These are phyloP conservation scores for Apteryx owenii DNA, from an alignment of 2,113 vertebrate species.

Conservation along the genomic window DNA sequence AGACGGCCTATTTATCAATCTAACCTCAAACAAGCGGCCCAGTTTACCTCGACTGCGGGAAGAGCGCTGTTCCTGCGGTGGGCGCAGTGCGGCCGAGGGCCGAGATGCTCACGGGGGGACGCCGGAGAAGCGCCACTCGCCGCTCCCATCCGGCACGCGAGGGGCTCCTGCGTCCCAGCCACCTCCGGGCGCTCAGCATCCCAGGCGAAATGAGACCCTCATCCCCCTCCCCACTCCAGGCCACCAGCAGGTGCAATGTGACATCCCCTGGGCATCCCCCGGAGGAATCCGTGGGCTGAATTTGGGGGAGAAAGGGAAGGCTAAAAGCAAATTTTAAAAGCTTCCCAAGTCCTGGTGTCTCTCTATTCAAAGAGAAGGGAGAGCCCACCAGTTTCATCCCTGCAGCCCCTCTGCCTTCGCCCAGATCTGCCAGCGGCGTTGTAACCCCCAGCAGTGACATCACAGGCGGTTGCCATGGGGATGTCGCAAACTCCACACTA, in stretches of 20 bases:
- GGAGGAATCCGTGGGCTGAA: not conserved
- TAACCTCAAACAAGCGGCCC: not conserved
- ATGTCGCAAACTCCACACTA: slow-evolving; percentile 57
- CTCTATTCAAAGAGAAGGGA: not conserved
- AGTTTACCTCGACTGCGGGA: not conserved
- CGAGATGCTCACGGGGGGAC: no score
- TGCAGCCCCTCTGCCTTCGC: not conserved
- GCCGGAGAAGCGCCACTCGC: not conserved
- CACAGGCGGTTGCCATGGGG: slow-evolving; percentile 55
- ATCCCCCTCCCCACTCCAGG: not conserved
- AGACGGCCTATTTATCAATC: not conserved
- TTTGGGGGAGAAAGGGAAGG: not conserved
- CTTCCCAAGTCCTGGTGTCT: not conserved
- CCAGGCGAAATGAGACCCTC: no score
- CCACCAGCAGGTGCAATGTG: not conserved
- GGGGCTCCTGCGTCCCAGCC: not conserved
- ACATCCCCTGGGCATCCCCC: not conserved
- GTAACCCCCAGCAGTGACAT: slow-evolving; percentile 59
- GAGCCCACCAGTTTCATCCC: slow-evolving; percentile 4
- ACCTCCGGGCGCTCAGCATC: no score
- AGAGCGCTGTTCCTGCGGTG: no score
- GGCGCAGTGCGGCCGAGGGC: not conserved
- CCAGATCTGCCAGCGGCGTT: not conserved
- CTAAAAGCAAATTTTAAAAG: not conserved
- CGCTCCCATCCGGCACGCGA: not conserved